Evolutionary conservation across 2,113 vertebrate genomes (phyloP), one percentile per base, ranked within the genome.

Genomic region (Gymnarchus niloticus): DNA sequence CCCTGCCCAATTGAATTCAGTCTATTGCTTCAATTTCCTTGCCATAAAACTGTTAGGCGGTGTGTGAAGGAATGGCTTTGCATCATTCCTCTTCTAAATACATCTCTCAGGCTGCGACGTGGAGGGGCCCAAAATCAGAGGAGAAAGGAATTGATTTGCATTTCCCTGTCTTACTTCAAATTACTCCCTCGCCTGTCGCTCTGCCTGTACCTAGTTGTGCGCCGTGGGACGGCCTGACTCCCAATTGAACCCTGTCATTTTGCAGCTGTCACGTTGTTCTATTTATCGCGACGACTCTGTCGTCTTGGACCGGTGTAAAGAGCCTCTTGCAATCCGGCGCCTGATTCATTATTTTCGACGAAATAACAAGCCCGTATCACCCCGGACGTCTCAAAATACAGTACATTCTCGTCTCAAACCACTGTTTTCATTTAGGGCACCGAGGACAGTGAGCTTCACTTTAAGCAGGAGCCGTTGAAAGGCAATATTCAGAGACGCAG

Each of bases 191-290:
- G 7, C n/a, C 48, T 51, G 25, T 23, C 69, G 5, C 54, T 49
- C 41, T 33, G 21, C 82, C 65, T 59, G 69, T 59, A 41, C 51
- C 0, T 48, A 41, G 65, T 17, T 41, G 77, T 81, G 37, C 44
- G 19, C 56, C 6, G 10, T 51, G 17, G 8, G 82, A 28, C n/a
- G 69, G 41, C 41, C 82, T 25, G n/a, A n/a, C 73, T 89, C 82
- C 9, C 48, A 83, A 88, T 88, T 90, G 90, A 92, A 91, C 85
- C 86, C 80, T 88, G 88, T 90, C 91, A 93, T 92, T 94, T 93
- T 89, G 89, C 87, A 88, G 85, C 83, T 93, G 92, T 93, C 91
- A 90, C 87, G 91, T 89, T 88, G 86, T 91, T 89, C 91, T 90
- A 91, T 91, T 89, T 90, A 89, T 84, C 87, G 86, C 85, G 89